phyloP scores from a whole-genome alignment of 2,113 vertebrate species.

The Atrichornis clamosus region DNA sequence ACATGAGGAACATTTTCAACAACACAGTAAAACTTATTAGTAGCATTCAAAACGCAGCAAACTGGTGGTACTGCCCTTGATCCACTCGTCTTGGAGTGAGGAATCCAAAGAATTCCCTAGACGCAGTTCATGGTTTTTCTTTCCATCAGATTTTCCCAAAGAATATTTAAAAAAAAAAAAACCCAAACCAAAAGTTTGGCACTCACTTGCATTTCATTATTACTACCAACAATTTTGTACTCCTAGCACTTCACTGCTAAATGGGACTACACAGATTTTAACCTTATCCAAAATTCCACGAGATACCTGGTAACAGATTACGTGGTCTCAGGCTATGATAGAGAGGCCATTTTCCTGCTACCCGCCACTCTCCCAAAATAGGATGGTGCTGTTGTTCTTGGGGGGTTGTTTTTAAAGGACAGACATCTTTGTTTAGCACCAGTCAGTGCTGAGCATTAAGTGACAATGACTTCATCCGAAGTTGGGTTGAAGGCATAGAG shows the following conservation, averaged over 20 bases:
- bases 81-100: neutral
- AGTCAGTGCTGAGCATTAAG: neutral
- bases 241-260: neutral
- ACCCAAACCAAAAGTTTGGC: neutral
- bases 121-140: neutral
- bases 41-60: neutral
- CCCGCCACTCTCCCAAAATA: neutral
- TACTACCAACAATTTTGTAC: neutral
- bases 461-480: neutral
- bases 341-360: neutral
- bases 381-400: neutral
- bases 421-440: neutral
- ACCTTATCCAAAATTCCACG: neutral
- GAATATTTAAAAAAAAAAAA: accelerated
- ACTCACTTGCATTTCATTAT: too few relatives aligned
- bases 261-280: neutral
- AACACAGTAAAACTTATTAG: neutral
- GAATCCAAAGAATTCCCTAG: neutral
- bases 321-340: neutral
- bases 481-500: neutral
- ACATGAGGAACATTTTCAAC: neutral
- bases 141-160: neutral
- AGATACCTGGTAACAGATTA: neutral
- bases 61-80: neutral
- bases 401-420: neutral